Conservation (phyloP, 2,797 vertebrate species). For the Mormyrus proboscirostris region DNA sequence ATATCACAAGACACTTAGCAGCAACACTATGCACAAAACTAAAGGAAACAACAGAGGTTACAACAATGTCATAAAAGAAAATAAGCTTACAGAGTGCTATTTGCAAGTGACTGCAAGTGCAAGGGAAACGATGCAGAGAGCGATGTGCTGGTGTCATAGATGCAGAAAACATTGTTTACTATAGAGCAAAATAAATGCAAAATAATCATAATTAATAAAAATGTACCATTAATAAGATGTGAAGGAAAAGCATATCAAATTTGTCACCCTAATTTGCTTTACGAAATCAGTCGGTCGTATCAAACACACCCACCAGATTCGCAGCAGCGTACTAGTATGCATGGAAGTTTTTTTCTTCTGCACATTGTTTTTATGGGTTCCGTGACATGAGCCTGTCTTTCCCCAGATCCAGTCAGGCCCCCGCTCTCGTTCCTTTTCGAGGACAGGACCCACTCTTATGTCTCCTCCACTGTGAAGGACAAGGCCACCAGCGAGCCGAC, state of each 20-base stretch:
- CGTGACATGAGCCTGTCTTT: background rate
- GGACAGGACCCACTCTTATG: constrained; percentile 92
- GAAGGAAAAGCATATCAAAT: background rate
- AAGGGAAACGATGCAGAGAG: background rate
- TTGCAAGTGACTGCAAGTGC: background rate
- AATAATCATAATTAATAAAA: background rate
- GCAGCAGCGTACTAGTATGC: background rate
- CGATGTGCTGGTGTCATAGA: background rate
- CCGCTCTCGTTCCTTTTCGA: constrained; percentile 89
- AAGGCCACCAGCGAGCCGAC: constrained; percentile 97
- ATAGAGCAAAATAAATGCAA: background rate
- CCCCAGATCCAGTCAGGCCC: constrained; percentile 70
- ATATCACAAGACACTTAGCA: background rate
- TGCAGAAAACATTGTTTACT: background rate
- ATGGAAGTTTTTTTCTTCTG: background rate
- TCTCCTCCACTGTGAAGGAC: constrained; percentile 96
- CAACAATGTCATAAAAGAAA: background rate
- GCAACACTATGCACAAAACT: background rate
- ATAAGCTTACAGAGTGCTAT: background rate
- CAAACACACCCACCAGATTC: background rate
- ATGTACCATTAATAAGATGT: background rate
- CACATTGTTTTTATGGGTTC: background rate
- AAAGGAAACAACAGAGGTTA: background rate
- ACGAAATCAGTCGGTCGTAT: background rate
- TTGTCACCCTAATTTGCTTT: background rate